phyloP scores from a whole-genome alignment of 2,113 vertebrate genomes.

The Macaca mulatta region DNA sequence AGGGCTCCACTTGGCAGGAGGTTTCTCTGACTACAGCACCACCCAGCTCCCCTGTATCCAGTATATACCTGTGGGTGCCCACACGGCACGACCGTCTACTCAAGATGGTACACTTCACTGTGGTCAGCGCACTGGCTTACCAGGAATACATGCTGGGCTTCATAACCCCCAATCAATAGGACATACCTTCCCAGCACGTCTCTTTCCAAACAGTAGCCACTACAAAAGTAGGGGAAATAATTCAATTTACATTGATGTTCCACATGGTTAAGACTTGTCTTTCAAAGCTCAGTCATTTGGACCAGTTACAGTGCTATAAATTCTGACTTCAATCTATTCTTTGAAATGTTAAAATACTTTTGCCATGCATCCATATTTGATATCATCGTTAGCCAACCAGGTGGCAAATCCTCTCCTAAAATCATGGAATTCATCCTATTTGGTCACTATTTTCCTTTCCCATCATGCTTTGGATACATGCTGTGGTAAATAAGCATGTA shows the following conservation, averaged over 20 bases:
- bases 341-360: not conserved
- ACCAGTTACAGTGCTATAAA: not conserved
- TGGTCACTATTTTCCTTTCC: not conserved
- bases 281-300: not conserved
- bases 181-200: not conserved
- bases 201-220: conserved; percentile 25
- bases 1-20: not conserved
- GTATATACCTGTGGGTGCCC: not conserved
- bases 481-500: not conserved
- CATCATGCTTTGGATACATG: not conserved
- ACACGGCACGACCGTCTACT: not conserved
- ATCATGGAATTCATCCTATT: not conserved
- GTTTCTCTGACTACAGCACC: not conserved
- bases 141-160: not conserved
- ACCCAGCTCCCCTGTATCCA: not conserved
- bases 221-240: not conserved
- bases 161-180: not conserved
- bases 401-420: not conserved
- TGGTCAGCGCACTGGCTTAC: not conserved
- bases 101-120: not conserved
- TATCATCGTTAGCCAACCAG: not conserved
- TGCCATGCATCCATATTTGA: not conserved
- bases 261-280: not conserved
- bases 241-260: not conserved
- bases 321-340: not conserved